Conservation (phyloP, 2,888 invertebrate species). For the Cosmopolites sordidus region DNA sequence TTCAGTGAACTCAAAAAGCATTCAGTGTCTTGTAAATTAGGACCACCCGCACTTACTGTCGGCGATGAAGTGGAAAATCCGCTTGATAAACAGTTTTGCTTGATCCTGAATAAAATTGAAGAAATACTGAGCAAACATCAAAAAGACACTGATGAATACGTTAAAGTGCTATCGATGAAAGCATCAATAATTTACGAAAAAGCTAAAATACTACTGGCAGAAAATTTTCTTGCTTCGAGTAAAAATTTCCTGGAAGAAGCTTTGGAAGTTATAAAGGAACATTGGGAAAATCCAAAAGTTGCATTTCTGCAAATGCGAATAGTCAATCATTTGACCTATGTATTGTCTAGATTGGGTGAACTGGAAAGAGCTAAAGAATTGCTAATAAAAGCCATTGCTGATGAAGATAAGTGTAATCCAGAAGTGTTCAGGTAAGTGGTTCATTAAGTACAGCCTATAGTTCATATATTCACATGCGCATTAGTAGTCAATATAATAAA, state of each 20-base stretch:
- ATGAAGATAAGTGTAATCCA: slow-evolving; percentile 32
- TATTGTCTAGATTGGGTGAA: slow-evolving; percentile 54
- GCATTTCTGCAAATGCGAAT: slow-evolving; percentile 54
- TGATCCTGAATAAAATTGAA: slow-evolving; percentile 31
- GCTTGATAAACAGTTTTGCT: slow-evolving; percentile 29
- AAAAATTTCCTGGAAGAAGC: slow-evolving; percentile 38
- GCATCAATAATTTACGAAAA: slow-evolving; percentile 44
- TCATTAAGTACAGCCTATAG: no score
- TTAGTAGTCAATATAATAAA: no score
- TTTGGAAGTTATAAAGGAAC: slow-evolving; percentile 35
- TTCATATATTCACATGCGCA: no score
- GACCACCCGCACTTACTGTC: slow-evolving; percentile 11
- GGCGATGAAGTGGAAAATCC: slow-evolving; percentile 27
- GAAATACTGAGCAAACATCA: slow-evolving; percentile 23
- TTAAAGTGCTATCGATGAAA: slow-evolving; percentile 40
- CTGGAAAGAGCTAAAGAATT: slow-evolving; percentile 50
- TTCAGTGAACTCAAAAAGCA: slow-evolving; percentile 24
- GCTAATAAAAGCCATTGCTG: slow-evolving; percentile 50
- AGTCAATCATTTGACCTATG: slow-evolving; percentile 57
- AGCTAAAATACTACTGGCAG: slow-evolving; percentile 40
- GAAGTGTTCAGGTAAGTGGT: slow-evolving; percentile 38
- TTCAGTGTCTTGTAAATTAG: slow-evolving; percentile 22
- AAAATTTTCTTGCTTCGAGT: slow-evolving; percentile 34
- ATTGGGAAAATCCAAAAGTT: slow-evolving; percentile 36
- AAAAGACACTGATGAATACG: slow-evolving; percentile 30